A percentile compares a stretch with the other conserved stretches of the same genome.
phyloP scores from a whole-genome alignment of 2,797 vertebrate species.

The Rhabdophis nuchalis region DNA sequence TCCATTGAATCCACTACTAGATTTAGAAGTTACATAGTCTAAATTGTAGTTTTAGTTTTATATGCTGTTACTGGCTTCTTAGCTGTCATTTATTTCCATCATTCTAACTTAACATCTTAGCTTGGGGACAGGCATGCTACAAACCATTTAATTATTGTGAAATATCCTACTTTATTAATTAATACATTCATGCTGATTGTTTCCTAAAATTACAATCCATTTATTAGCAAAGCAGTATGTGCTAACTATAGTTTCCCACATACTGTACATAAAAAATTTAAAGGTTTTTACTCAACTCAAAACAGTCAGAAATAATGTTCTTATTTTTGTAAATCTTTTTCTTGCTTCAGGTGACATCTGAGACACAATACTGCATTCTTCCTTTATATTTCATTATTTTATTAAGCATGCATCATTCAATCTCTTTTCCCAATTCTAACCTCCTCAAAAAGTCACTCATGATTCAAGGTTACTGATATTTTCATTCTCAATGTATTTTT shows the following conservation, averaged over 20 bases:
- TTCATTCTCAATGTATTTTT: background rate
- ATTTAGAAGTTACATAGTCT: conserved; percentile 38
- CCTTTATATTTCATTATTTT: background rate
- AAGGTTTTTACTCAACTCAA: background rate
- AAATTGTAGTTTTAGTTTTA: conserved; percentile 13
- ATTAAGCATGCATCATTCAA: background rate
- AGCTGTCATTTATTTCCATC: conserved; percentile 23
- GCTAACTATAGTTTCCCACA: background rate
- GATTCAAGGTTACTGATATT: background rate
- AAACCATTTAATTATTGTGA: background rate
- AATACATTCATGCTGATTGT: background rate
- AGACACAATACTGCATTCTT: background rate
- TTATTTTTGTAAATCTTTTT: background rate
- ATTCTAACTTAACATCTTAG: background rate
- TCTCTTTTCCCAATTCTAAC: background rate
- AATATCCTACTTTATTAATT: background rate
- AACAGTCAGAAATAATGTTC: background rate
- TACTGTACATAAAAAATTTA: background rate
- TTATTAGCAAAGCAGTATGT: background rate
- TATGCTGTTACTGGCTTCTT: conserved; percentile 2
- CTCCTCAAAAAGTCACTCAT: background rate
- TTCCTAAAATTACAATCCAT: background rate
- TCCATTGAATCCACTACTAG: conserved; percentile 44
- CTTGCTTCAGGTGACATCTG: background rate
- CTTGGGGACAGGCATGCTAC: background rate